Conservation (phyloP, 2,888 invertebrate species). For the Temnothorax unifasciatus region DNA sequence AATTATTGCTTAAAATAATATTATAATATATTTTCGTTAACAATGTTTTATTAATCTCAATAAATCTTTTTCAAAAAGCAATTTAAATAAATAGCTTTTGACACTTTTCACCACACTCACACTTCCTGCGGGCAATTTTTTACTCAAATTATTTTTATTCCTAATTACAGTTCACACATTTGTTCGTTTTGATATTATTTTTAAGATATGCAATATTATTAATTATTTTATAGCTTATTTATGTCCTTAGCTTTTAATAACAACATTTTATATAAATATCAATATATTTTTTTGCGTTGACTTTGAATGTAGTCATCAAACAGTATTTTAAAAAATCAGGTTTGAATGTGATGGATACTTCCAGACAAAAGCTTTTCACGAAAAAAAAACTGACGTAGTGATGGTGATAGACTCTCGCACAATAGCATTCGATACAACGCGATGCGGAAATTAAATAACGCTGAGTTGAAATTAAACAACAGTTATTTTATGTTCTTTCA, state of each 20-base stretch:
- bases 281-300: not conserved
- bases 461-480: constrained; percentile 31
- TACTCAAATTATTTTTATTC: not conserved
- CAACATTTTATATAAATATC: not conserved
- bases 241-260: not conserved
- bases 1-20: not conserved
- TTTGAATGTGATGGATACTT: constrained; percentile 4
- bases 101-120: not conserved
- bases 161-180: not conserved
- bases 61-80: not conserved
- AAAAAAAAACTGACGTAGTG: constrained; percentile 7
- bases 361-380: constrained; percentile 13
- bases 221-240: not conserved
- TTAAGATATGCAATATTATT: not conserved
- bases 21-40: not conserved
- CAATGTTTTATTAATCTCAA: not conserved
- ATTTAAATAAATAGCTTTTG: not conserved
- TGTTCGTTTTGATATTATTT: not conserved
- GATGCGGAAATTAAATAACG: constrained; percentile 38
- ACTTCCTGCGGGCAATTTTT: not conserved
- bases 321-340: not conserved
- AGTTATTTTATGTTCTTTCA: not conserved
- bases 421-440: constrained; percentile 26
- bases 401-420: not conserved
- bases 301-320: constrained; percentile 2